Conservation (phyloP, 1,140 invertebrate species). For the Drosophila kurseongensis region DNA sequence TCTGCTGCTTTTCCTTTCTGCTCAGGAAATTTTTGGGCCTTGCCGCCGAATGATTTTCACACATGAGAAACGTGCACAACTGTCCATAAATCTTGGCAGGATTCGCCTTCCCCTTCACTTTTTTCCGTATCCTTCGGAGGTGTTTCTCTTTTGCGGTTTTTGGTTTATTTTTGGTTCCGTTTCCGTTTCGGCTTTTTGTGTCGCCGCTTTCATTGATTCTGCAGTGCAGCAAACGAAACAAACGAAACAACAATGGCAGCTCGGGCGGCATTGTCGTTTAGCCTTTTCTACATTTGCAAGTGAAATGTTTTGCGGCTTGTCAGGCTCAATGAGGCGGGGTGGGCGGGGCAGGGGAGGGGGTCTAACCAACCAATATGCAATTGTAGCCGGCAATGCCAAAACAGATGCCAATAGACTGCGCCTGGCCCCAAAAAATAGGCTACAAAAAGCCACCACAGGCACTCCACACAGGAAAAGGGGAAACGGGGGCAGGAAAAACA, state of each 20-base stretch:
- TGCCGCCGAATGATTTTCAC: conserved; percentile 77
- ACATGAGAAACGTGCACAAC: conserved; percentile 79
- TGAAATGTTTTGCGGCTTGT: conserved; percentile 73
- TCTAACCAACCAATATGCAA: conserved; percentile 69
- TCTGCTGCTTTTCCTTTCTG: not conserved
- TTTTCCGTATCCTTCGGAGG: conserved; percentile 17
- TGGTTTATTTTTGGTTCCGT: conserved; percentile 8
- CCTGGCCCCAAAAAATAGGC: conserved; percentile 34
- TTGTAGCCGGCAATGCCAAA: conserved; percentile 50
- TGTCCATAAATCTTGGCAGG: conserved; percentile 68
- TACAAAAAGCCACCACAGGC: conserved; percentile 21
- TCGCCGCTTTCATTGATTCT: conserved; percentile 67
- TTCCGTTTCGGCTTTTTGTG: conserved; percentile 14
- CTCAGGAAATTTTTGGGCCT: conserved; percentile 24
- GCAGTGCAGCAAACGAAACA: conserved; percentile 36
- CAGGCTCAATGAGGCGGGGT: conserved; percentile 43
- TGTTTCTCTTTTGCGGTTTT: conserved; percentile 20
- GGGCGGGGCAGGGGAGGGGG: conserved; percentile 7
- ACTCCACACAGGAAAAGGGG: not conserved
- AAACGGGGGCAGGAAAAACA: conserved; percentile 21
- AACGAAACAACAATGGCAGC: conserved; percentile 51
- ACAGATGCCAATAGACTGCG: conserved; percentile 50
- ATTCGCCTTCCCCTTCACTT: conserved; percentile 13
- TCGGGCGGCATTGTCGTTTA: conserved; percentile 56
- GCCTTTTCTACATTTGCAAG: conserved; percentile 71